Evolutionary conservation across 2,888 invertebrate genomes (phyloP), one percentile per base, ranked within the genome.

Genomic region (Pinctada fucata): DNA sequence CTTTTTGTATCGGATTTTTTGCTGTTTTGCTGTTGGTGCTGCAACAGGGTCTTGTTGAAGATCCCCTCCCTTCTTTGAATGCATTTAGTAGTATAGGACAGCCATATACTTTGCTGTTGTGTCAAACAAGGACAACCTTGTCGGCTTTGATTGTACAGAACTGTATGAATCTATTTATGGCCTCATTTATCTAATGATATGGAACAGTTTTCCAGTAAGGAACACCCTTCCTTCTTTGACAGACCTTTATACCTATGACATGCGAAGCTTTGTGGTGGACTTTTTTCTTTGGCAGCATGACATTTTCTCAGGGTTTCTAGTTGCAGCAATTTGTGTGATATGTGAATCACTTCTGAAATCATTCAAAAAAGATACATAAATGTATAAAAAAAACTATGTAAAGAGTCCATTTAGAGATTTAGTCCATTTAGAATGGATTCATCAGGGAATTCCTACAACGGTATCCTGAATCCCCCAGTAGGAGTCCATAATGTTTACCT

Each of bases 251-350:
- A 10, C 67, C 67, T 3, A n/a, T 67, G 45, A 67, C 16, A 16
- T 10, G 10, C 10, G 0, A 67, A n/a, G 67, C 67, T n/a, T 13
- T 8, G 31, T 2, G 31, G 2, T 8, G 1, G 2, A 67, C 0
- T 2, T 10, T 8, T 67, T 67, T 67, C 67, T 31, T 8, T 10
- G 67, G 67, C 8, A 31, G 10, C 31, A 67, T 31, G n/a, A 2
- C 8, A 8, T n/a, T 1, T 8, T n/a, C 16, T 13, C n/a, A 10
- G 10, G n/a, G 10, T 45, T 3, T 10, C 10, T 31, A 8, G 16
- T 8, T 2, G 67, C 67, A 16, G 67, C 67, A 13, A 67, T 67
- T 31, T 67, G 67, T 67, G 67, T 67, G 31, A 67, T 67, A 31
- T 67, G 67, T n/a, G 67, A 67, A 16, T 8, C 16, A 8, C 67